Evolutionary conservation across 2,113 vertebrate species (phyloP).

Genomic region (Edolisoma coerulescens): DNA sequence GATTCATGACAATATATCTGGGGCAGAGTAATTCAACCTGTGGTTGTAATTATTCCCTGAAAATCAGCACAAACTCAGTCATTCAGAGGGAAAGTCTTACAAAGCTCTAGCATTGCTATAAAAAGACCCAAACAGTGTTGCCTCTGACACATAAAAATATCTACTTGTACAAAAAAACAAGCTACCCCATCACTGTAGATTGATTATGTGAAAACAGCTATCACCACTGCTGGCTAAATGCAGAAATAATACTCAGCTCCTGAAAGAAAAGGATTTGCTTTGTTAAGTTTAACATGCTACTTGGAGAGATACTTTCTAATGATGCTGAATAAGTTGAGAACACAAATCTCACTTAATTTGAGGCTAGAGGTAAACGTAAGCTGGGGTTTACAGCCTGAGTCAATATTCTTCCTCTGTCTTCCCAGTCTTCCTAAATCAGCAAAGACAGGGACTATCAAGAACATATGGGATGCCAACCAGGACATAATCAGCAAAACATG

Average conservation of each 20-base stretch:
- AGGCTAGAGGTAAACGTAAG: slow-evolving; percentile 6
- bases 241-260: background rate
- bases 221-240: background rate
- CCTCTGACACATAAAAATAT: background rate
- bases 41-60: background rate
- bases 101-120: background rate
- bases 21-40: background rate
- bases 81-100: background rate
- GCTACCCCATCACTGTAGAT: background rate
- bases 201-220: background rate
- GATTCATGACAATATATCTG: background rate
- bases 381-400: background rate
- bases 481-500: slow-evolving; percentile 54
- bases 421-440: slow-evolving; percentile 36
- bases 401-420: slow-evolving; percentile 31
- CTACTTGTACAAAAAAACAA: background rate
- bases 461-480: slow-evolving; percentile 51
- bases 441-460: slow-evolving; percentile 47
- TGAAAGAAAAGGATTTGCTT: background rate
- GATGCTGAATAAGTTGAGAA: background rate
- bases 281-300: background rate
- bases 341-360: slow-evolving; percentile 9
- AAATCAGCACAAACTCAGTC: background rate
- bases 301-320: background rate
- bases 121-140: background rate